Evolutionary conservation across 1,140 invertebrate genomes (phyloP).

Genomic region (Ceratitis capitata): DNA sequence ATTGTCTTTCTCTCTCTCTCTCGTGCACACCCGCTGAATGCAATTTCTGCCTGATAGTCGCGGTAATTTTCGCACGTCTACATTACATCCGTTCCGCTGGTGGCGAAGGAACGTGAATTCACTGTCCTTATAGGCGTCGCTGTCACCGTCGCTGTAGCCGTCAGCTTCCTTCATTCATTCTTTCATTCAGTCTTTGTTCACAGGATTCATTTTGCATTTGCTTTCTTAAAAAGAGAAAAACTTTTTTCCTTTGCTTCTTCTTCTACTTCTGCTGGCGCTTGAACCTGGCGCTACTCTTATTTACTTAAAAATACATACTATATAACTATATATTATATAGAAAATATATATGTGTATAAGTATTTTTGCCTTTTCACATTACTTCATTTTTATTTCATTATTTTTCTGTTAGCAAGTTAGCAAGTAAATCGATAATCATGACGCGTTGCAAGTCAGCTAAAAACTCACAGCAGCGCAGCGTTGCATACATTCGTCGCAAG

Average conservation of each 20-base stretch:
- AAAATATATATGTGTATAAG: not conserved
- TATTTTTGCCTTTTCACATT: not conserved
- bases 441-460: constrained; percentile 36
- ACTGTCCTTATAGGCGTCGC: no score
- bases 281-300: not conserved
- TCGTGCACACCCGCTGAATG: not conserved
- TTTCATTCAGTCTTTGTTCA: not conserved
- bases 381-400: constrained; percentile 8
- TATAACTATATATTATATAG: not conserved
- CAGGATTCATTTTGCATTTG: not conserved
- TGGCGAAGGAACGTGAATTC: no score
- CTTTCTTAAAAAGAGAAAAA: no score
- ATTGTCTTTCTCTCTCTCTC: not conserved
- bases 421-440: constrained; percentile 32
- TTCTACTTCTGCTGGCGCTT: not conserved
- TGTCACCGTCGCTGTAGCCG: not conserved
- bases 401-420: not conserved
- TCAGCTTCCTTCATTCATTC: not conserved
- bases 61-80: constrained; percentile 27
- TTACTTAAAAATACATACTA: not conserved
- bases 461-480: not conserved
- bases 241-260: not conserved
- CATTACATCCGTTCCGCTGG: constrained; percentile 1
- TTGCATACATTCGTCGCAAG: not conserved
- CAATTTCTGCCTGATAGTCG: not conserved